These are phyloP conservation scores for Stratiomys singularior DNA, from an alignment of 2,888 invertebrate species.

Conservation along the genomic window DNA sequence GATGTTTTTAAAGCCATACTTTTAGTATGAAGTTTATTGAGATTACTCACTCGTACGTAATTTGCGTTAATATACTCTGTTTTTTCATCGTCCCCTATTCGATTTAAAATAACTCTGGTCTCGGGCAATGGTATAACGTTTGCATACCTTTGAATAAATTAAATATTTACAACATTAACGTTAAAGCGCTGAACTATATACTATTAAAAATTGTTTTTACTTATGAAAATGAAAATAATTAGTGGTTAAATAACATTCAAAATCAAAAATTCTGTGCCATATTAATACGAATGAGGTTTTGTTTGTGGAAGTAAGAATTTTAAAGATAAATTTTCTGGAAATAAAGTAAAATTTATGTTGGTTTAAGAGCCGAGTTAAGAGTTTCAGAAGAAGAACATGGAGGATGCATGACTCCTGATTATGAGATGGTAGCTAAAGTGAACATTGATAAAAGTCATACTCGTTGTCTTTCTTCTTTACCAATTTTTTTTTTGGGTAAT, in stretches of 20 bases:
- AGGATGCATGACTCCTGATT: too few relatives aligned
- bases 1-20: neutral
- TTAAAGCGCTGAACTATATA: too few relatives aligned
- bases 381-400: neutral
- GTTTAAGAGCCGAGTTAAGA: neutral
- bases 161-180: too few relatives aligned
- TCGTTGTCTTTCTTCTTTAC: too few relatives aligned
- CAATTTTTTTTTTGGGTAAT: too few relatives aligned
- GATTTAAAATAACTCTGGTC: constrained; percentile 82
- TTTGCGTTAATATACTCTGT: constrained; percentile 95
- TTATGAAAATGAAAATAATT: too few relatives aligned
- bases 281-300: too few relatives aligned
- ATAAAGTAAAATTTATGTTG: neutral
- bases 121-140: constrained; percentile 95
- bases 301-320: neutral
- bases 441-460: too few relatives aligned
- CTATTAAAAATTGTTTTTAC: too few relatives aligned
- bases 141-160: constrained; percentile 72
- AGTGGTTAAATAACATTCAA: too few relatives aligned
- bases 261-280: too few relatives aligned
- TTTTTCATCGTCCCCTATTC: constrained; percentile 78
- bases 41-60: constrained; percentile 81
- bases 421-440: too few relatives aligned
- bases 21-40: neutral
- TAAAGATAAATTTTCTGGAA: neutral